Evolutionary conservation across 2,888 invertebrate species (phyloP).

Genomic region (Apamea epomidion): DNA sequence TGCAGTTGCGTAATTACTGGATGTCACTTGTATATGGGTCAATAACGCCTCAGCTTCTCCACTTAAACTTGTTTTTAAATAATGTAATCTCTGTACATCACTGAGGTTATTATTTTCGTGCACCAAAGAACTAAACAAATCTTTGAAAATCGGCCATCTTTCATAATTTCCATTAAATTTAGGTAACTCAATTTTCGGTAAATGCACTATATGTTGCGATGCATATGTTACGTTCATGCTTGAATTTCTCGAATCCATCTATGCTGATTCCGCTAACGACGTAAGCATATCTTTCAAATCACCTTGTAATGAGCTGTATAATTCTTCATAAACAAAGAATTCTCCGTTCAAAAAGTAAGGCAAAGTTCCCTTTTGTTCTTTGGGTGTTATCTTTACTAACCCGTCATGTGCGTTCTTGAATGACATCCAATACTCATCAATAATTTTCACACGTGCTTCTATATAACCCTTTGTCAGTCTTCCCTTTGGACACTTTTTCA

Average conservation of each 20-base stretch:
- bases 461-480: neutral
- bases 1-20: conserved; percentile 4
- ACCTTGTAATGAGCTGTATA: conserved; percentile 1
- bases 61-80: neutral
- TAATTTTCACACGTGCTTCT: neutral
- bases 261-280: too few species aligned
- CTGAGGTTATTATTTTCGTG: too few species aligned
- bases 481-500: conserved; percentile 1
- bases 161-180: too few species aligned
- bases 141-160: too few species aligned
- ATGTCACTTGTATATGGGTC: neutral
- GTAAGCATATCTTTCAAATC: neutral
- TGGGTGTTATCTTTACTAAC: neutral
- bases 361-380: neutral
- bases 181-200: too few species aligned
- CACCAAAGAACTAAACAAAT: too few species aligned
- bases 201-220: too few species aligned
- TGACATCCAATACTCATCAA: neutral
- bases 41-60: neutral
- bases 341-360: neutral
- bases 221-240: too few species aligned
- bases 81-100: neutral
- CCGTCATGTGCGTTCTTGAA: neutral
- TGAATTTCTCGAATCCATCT: too few species aligned
- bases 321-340: neutral